These are phyloP conservation scores for Mustela lutreola DNA, from an alignment of 2,113 vertebrate species.

Conservation along the genomic window DNA sequence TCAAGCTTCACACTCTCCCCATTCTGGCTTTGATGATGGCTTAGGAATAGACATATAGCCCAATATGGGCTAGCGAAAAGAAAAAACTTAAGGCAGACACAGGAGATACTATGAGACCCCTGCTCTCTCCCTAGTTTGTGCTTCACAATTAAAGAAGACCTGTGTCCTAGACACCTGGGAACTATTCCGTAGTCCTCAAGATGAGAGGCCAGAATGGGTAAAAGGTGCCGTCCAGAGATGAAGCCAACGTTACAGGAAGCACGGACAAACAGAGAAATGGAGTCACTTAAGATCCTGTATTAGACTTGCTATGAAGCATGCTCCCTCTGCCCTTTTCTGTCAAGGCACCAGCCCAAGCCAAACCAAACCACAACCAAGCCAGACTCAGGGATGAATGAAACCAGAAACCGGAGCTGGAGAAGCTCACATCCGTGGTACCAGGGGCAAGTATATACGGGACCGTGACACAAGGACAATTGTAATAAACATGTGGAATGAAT, in stretches of 20 bases:
- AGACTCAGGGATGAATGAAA: neutral
- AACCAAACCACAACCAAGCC: neutral
- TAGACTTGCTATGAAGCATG: neutral
- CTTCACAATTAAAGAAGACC: neutral
- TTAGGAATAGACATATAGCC: neutral
- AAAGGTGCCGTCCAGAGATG: neutral
- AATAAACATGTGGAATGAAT: too few species aligned
- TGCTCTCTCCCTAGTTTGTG: neutral
- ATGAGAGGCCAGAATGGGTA: neutral
- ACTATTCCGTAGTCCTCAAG: neutral
- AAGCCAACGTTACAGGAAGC: neutral
- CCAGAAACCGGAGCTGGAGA: neutral
- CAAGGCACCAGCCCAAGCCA: neutral
- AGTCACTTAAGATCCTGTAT: neutral
- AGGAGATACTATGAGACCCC: neutral
- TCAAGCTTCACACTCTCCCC: neutral
- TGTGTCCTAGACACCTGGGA: neutral
- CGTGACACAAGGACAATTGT: neutral
- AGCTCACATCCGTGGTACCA: neutral
- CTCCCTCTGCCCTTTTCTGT: neutral
- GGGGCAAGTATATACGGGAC: accelerated
- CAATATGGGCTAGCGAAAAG: neutral
- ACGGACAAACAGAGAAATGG: neutral
- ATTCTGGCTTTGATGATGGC: neutral
- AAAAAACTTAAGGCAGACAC: neutral